phyloP scores from a whole-genome alignment of 2,888 invertebrate species.

The Platynereis dumerilii region DNA sequence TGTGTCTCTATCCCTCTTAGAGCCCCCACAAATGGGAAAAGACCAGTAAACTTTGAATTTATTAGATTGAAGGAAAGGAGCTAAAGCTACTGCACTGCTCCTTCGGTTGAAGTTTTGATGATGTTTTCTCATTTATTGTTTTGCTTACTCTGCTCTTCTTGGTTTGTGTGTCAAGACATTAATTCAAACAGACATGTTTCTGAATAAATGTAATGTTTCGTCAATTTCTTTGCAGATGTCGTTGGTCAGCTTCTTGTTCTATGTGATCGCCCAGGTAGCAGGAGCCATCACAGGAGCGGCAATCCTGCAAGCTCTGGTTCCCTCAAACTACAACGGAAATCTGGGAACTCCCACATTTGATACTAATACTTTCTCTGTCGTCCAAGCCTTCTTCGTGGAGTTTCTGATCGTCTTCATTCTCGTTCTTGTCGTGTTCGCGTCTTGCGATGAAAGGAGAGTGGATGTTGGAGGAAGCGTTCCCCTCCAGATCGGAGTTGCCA shows the following conservation, averaged over 20 bases:
- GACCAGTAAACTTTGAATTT: no score
- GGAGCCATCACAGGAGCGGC: constrained; percentile 72
- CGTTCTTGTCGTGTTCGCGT: constrained; percentile 42
- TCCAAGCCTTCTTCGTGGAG: constrained; percentile 36
- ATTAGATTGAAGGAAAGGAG: no score
- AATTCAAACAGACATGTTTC: no score
- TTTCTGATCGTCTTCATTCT: constrained; percentile 43
- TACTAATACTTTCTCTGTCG: neutral
- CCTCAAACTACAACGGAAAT: neutral
- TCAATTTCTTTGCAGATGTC: constrained; percentile 78
- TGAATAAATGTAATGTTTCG: no score
- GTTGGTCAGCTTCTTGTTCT: constrained; percentile 75
- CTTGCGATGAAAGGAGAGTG: constrained; percentile 36
- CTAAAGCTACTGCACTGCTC: no score
- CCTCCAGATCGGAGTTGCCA: constrained; percentile 43
- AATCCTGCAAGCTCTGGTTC: constrained; percentile 36
- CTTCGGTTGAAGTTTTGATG: no score
- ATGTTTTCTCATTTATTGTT: no score
- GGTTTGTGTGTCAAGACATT: no score
- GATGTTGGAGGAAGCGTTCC: constrained; percentile 42
- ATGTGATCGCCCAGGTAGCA: constrained; percentile 80
- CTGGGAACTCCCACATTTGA: constrained; percentile 18
- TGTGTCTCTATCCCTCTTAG: no score
- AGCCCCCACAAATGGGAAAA: no score
- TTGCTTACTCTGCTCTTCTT: no score